A percentile compares a stretch with the other conserved stretches of the same genome.
These are phyloP conservation scores for Sinocyclocheilus anophthalmus DNA, from an alignment of 2,113 vertebrate species.

Conservation along the genomic window DNA sequence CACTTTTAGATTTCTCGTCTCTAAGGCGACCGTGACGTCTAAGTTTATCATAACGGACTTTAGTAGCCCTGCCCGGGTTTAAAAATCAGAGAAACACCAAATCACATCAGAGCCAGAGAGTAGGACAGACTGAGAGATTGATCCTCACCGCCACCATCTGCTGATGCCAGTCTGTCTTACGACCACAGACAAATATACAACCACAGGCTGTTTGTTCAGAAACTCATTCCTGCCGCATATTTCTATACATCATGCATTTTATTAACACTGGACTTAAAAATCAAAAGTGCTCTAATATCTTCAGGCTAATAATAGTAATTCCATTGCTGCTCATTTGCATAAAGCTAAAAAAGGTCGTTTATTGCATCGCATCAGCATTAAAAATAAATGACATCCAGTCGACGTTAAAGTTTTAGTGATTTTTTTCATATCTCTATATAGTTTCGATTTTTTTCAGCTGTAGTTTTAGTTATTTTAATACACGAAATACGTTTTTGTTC, in stretches of 20 bases:
- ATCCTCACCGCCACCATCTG: slow-evolving; percentile 43
- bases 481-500: no score
- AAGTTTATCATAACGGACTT: slow-evolving; percentile 32
- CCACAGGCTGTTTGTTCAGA: not conserved
- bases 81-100: slow-evolving; percentile 1
- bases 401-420: no score
- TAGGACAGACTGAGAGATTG: slow-evolving; percentile 25
- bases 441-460: no score
- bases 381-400: no score
- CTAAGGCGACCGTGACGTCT: slow-evolving; percentile 75
- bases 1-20: slow-evolving; percentile 67
- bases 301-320: not conserved
- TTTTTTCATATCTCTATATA: no score
- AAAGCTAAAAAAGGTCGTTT: not conserved
- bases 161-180: not conserved
- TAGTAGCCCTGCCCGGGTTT: not conserved
- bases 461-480: no score
- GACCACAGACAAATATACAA: not conserved
- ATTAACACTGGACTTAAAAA: no score
- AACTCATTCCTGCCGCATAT: not conserved
- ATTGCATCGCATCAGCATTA: not conserved
- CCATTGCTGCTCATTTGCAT: not conserved
- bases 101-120: not conserved
- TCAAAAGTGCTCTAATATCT: no score
- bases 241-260: no score